Conservation (phyloP, 2,797 vertebrate species). For the Sarcoramphus papa region DNA sequence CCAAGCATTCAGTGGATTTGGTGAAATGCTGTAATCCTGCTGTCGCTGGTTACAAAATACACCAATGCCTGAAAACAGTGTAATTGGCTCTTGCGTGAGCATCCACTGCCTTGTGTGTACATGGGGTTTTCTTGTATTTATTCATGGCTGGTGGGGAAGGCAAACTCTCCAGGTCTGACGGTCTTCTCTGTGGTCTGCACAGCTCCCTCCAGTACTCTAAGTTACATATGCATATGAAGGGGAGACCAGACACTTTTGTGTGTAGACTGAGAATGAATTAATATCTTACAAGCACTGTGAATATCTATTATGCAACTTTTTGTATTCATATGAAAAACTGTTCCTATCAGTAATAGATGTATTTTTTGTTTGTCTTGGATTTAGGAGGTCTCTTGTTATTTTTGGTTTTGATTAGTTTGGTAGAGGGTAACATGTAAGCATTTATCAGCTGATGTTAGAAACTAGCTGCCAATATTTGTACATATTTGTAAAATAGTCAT, state of each 20-base stretch:
- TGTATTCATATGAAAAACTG: not conserved
- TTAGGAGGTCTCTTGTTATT: not conserved
- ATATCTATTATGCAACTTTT: slow-evolving; percentile 56
- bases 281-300: slow-evolving; percentile 48
- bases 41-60: not conserved
- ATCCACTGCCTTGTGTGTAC: not conserved
- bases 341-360: slow-evolving; percentile 15
- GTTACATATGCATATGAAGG: not conserved
- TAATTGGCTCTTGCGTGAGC: not conserved
- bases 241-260: not conserved
- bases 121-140: not conserved
- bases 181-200: not conserved
- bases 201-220: not conserved
- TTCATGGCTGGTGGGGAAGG: not conserved
- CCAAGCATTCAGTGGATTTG: not conserved
- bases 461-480: slow-evolving; percentile 60
- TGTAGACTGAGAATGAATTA: not conserved
- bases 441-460: slow-evolving; percentile 45
- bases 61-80: not conserved
- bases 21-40: not conserved
- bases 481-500: slow-evolving; percentile 49
- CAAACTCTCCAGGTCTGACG: not conserved
- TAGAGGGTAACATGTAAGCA: not conserved
- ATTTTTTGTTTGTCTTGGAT: not conserved
- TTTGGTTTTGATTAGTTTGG: slow-evolving; percentile 9